Conservation (phyloP, 2,113 vertebrate species). For the Sprattus sprattus region DNA sequence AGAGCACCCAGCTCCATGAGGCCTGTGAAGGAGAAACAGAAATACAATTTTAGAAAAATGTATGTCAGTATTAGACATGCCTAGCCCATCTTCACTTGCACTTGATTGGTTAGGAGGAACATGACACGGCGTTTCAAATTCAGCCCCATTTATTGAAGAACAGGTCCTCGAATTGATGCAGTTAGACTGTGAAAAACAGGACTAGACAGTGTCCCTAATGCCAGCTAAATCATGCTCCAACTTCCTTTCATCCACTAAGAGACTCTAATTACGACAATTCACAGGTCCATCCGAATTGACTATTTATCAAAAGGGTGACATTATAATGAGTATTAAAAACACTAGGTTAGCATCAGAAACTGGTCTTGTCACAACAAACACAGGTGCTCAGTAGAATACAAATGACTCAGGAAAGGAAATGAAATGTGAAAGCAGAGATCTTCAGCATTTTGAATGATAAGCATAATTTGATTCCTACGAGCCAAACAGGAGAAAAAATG, state of each 20-base stretch:
- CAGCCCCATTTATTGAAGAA: neutral
- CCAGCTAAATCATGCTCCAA: neutral
- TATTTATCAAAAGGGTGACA: neutral
- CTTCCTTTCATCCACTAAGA: neutral
- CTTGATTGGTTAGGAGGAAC: neutral
- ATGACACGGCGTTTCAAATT: neutral
- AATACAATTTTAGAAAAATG: neutral
- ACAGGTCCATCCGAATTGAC: neutral
- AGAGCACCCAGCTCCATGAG: slow-evolving; percentile 70
- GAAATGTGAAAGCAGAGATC: slow-evolving; percentile 9
- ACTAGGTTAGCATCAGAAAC: neutral
- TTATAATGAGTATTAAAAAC: neutral
- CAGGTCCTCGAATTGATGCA: neutral
- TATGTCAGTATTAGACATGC: neutral
- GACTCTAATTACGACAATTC: slow-evolving; percentile 14
- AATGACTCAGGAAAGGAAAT: neutral
- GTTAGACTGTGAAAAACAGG: neutral
- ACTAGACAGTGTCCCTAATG: neutral
- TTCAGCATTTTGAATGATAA: slow-evolving; percentile 35
- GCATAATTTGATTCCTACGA: slow-evolving; percentile 37
- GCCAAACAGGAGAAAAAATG: slow-evolving; percentile 6
- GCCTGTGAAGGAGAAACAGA: slow-evolving; percentile 57
- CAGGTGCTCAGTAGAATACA: neutral
- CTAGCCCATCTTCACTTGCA: neutral
- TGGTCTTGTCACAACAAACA: slow-evolving; percentile 7